Conservation (phyloP, 2,113 vertebrate species). For the Gila orcuttii region DNA sequence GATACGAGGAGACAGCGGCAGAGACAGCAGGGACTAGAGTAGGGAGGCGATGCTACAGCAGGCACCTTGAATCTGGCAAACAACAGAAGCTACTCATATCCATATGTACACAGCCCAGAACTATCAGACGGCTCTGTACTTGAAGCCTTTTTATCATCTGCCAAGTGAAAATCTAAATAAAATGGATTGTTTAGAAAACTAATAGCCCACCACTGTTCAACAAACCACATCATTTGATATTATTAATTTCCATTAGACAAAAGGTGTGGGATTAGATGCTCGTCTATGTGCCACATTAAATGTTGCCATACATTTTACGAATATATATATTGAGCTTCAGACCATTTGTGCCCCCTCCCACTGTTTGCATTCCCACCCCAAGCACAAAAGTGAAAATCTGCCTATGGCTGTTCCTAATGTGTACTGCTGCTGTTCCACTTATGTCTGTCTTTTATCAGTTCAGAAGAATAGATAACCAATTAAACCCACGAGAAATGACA, state of each 20-base stretch:
- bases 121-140: not conserved
- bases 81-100: slow-evolving; percentile 19
- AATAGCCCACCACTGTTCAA: not conserved
- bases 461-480: slow-evolving; percentile 41
- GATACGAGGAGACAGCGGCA: slow-evolving; percentile 26
- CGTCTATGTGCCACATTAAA: too few species aligned
- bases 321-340: not conserved
- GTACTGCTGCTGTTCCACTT: slow-evolving; percentile 33
- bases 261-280: not conserved
- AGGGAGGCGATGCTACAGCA: slow-evolving; percentile 19
- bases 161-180: not conserved
- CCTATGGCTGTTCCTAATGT: slow-evolving; percentile 4
- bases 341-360: not conserved
- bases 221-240: not conserved
- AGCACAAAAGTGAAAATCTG: not conserved
- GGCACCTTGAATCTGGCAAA: slow-evolving; percentile 39
- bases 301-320: not conserved
- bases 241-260: not conserved
- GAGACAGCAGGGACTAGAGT: slow-evolving; percentile 41
- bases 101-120: slow-evolving; percentile 28
- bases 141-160: not conserved
- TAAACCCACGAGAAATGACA: slow-evolving; percentile 45
- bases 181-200: not conserved
- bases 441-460: slow-evolving; percentile 34
- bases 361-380: not conserved